Evolutionary conservation across 2,113 vertebrate species (phyloP).

Genomic region (Penelope pileata): DNA sequence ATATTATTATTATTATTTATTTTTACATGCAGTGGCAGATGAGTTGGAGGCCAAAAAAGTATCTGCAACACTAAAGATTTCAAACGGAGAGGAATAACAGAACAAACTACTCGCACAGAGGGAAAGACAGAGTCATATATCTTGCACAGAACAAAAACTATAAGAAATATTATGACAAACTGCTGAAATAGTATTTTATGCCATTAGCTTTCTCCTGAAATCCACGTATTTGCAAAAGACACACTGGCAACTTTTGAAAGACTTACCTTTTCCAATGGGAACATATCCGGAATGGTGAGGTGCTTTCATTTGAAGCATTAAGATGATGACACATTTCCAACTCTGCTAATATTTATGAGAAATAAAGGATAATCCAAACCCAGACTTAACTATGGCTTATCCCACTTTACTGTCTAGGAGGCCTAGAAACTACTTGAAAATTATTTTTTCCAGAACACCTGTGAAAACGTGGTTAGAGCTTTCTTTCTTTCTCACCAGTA

Average conservation of each 20-base stretch:
- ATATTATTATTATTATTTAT: neutral
- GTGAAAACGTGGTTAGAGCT: neutral
- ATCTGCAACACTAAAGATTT: neutral
- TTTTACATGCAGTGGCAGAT: neutral
- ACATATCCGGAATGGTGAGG: neutral
- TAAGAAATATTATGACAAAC: neutral
- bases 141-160: neutral
- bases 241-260: neutral
- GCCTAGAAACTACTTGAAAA: neutral
- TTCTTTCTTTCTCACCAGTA: neutral
- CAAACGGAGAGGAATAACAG: neutral
- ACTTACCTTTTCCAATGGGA: neutral
- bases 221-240: neutral
- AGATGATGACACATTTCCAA: neutral
- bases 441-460: neutral
- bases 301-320: neutral
- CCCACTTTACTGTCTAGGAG: neutral
- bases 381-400: neutral
- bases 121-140: neutral
- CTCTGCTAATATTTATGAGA: neutral
- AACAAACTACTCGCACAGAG: neutral
- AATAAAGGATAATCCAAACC: neutral
- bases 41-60: neutral
- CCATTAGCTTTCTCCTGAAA: neutral
- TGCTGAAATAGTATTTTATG: neutral